These are phyloP conservation scores for Tapirus indicus DNA, from an alignment of 2,797 vertebrate genomes.

Conservation along the genomic window DNA sequence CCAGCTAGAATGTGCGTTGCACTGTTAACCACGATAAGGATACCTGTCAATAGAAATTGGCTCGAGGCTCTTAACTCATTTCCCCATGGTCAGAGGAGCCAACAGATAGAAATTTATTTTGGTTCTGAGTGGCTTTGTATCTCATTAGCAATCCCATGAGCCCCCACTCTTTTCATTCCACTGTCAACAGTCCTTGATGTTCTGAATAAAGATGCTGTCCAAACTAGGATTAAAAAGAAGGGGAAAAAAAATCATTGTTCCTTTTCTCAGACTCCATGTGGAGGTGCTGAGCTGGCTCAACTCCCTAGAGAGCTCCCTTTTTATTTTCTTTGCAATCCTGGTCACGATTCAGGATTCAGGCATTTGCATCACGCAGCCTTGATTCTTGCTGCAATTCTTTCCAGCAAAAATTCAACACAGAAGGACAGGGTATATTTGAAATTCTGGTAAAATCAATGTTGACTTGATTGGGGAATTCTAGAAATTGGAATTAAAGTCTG, in stretches of 20 bases:
- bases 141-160: slow-evolving; percentile 71
- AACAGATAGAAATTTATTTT: slow-evolving; percentile 73
- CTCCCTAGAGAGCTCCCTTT: background rate
- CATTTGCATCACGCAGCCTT: background rate
- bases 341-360: background rate
- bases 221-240: slow-evolving; percentile 53
- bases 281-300: slow-evolving; percentile 5
- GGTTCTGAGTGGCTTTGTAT: slow-evolving; percentile 58
- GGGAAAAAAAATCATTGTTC: background rate
- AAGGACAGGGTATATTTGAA: slow-evolving; percentile 20
- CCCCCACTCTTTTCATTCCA: slow-evolving; percentile 52
- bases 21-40: slow-evolving; percentile 36
- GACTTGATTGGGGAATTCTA: slow-evolving; percentile 50
- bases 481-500: slow-evolving; percentile 62
- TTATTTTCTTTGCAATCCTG: slow-evolving; percentile 45
- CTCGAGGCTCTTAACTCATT: slow-evolving; percentile 54
- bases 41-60: slow-evolving; percentile 62
- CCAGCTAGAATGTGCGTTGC: background rate
- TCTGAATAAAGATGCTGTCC: slow-evolving; percentile 72
- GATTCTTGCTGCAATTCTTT: slow-evolving; percentile 61
- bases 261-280: slow-evolving; percentile 50
- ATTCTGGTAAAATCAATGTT: slow-evolving; percentile 39
- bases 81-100: background rate
- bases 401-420: slow-evolving; percentile 34
- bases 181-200: slow-evolving; percentile 67